phyloP scores from a whole-genome alignment of 1,140 invertebrate species.

The Meloidogyne floridensis region DNA sequence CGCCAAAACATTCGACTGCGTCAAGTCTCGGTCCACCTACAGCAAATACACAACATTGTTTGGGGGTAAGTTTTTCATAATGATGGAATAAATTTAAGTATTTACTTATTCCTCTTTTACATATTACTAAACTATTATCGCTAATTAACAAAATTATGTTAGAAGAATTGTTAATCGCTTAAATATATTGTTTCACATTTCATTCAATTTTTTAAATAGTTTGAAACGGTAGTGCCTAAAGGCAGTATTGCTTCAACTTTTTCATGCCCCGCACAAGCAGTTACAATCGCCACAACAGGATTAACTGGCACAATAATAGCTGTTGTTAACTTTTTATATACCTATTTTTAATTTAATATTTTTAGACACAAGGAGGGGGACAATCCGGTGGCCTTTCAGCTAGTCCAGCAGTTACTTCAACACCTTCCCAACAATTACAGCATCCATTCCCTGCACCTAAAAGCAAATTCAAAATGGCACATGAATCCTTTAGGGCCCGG shows the following conservation, averaged over 20 bases:
- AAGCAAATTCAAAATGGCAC: slow-evolving; percentile 53
- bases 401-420: background rate
- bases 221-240: background rate
- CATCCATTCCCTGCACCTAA: slow-evolving; percentile 40
- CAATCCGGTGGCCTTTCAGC: background rate
- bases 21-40: background rate
- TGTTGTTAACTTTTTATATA: background rate
- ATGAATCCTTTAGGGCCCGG: slow-evolving; percentile 49
- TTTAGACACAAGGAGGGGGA: slow-evolving; percentile 3
- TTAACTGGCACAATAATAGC: slow-evolving; percentile 1
- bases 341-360: background rate
- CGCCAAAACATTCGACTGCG: slow-evolving; percentile 24
- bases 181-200: too few relatives aligned
- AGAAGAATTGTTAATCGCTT: too few relatives aligned
- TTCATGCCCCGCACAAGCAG: slow-evolving; percentile 24
- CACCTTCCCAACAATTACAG: slow-evolving; percentile 11
- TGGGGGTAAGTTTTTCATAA: background rate
- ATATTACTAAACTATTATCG: too few relatives aligned
- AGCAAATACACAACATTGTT: background rate
- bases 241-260: slow-evolving; percentile 28
- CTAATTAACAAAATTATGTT: too few relatives aligned
- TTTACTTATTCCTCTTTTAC: too few relatives aligned
- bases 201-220: background rate
- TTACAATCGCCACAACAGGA: background rate
- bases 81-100: too few relatives aligned